A percentile compares a stretch with the other conserved stretches of the same genome.
phyloP scores from a whole-genome alignment of 2,888 invertebrate species.

The Amphimallon solstitiale region DNA sequence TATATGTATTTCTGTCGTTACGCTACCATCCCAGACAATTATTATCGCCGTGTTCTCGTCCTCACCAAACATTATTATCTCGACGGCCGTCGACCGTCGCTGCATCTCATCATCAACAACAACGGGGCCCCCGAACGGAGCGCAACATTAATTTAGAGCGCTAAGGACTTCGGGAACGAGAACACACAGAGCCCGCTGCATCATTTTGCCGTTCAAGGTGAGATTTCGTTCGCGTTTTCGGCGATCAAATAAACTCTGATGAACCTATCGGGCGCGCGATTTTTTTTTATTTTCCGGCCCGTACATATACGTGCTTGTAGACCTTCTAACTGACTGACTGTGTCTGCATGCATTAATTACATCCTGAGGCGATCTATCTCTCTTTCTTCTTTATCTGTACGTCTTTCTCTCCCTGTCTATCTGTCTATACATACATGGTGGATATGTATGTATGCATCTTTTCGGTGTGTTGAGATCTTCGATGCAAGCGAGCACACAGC shows the following conservation, averaged over 20 bases:
- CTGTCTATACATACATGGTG: no score
- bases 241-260: slow-evolving; percentile 49
- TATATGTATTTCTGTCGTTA: background rate
- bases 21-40: background rate
- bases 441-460: slow-evolving; percentile 61
- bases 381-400: background rate
- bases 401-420: slow-evolving; percentile 38
- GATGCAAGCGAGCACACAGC: slow-evolving; percentile 47
- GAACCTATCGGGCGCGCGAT: slow-evolving; percentile 51
- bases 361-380: slow-evolving; percentile 56
- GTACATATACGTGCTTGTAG: no score
- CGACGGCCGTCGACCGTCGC: background rate
- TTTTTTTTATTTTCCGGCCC: slow-evolving; percentile 43
- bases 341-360: slow-evolving; percentile 62
- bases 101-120: slow-evolving; percentile 9
- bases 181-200: slow-evolving; percentile 14
- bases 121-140: slow-evolving; percentile 16
- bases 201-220: slow-evolving; percentile 49
- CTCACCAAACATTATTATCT: slow-evolving; percentile 11
- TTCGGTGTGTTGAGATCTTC: slow-evolving; percentile 52
- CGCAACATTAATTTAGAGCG: slow-evolving; percentile 23
- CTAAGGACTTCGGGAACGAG: slow-evolving; percentile 23
- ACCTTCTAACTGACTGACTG: no score
- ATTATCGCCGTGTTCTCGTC: background rate
- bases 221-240: slow-evolving; percentile 49